Evolutionary conservation across 1,140 invertebrate genomes (phyloP), one percentile per base, ranked within the genome.

Genomic region (Drosophila nannoptera): DNA sequence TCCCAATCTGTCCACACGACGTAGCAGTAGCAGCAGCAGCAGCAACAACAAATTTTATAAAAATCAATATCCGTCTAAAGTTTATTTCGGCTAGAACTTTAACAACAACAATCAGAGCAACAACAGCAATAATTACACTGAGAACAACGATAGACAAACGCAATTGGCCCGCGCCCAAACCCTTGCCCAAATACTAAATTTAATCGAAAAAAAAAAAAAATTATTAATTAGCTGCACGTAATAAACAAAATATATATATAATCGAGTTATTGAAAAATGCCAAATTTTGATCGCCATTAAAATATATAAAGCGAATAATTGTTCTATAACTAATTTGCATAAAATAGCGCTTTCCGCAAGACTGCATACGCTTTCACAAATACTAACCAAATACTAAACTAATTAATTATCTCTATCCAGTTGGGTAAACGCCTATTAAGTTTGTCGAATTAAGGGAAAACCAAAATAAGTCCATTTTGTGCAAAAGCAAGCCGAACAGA

Each of bases 11-110:
- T 54, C 69, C 54, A 63, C 59, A 56, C 48, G 53, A 9, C 50
- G 53, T 42, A 46, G 22, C 59, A 59, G 7, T n/a, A 36, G 32
- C 7, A 63, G 2, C 9, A 38, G 35, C 6, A 40, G 11, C 6
- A 36, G 35, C 11, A 32, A 45, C 36, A 40, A 63, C 29, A 52
- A 62, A 36, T 31, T 31, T 8, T 31, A 36, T 73, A 88, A 88
- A 88, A 88, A 88, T 88, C 87, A 88, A 88, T 88, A 88, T 88
- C 87, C 87, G 87, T 88, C 87, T 88, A 88, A 88, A 88, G 87
- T 88, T 88, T 88, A 88, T 87, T 77, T 86, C 80, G 74, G 80
- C 73, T 61, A 60, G 55, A 78, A 84, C 67, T 78, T 78, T 9
- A 16, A 31, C 38, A 50, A 69, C 59, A 22, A 46, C 55, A 45